Evolutionary conservation across 2,888 invertebrate species (phyloP), one percentile per base, ranked within the genome.

Genomic region (Trachelus tabidus): DNA sequence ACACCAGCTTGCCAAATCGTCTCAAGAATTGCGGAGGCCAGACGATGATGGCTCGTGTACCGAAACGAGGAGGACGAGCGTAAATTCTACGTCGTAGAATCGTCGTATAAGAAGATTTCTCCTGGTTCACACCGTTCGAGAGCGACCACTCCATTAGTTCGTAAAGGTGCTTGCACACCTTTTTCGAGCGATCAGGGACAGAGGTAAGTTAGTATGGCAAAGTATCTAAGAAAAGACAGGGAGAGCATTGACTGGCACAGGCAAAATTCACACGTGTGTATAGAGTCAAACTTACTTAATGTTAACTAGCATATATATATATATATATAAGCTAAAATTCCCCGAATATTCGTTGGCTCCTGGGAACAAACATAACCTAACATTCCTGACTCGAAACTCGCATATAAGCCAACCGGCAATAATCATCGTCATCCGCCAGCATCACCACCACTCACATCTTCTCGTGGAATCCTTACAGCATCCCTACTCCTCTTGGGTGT

Each of bases 311-410:
- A 82, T 84, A 56, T 56, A 23, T 2, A 0, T 40, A 40, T 15
- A 15, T 40, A 15, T 40, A 56, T 9, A 83, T 81, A 79, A 79
- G 76, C 75, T 79, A 79, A 82, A 83, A 88, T 88, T 88, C 87
- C 86, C 83, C 83, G 87, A 88, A 88, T 88, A 87, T 83, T 84
- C 83, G 75, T 79, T 34, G 11, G 15, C 76, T 68, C 73, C 77
- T 69, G 37, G 68, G 76, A 40, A 69, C 74, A 15, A 74, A 35
- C 31, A 56, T 31, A 76, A 73, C 76, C 31, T 34, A 76, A 56
- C 34, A 90, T 86, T 89, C 88, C 86, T 77, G 37, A 85, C 82
- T 86, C 84, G 77, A 83, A 85, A 83, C 84, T 81, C 84, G 81
- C 56, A 56, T 9, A 23, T 23, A 56, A 56, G 56, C 56, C 56